Evolutionary conservation across 2,888 invertebrate genomes (phyloP), one percentile per base, ranked within the genome.

Genomic region (Scrobipalpa costella): DNA sequence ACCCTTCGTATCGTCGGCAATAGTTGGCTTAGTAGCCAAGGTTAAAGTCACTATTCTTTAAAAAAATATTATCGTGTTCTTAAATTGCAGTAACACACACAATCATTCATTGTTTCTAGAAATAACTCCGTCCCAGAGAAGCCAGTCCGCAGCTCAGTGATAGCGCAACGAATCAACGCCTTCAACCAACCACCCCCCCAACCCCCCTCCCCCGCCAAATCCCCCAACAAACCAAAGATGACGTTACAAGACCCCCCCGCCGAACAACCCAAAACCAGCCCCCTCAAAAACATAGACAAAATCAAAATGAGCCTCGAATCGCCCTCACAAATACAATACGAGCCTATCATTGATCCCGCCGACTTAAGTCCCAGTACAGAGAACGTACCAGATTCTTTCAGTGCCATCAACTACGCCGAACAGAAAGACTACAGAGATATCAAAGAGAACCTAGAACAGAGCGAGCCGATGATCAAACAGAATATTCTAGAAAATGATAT

Each of bases 141-240:
- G 69, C 95, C 95, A 6, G 91, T 93, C 34, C 92, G 95, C 55
- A 94, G 93, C 78, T 95, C 95, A 0, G 92, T 93, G 8, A 92
- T 94, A 74, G 93, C 94, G 13, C 94, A 94, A 75, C 91, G 93
- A 47, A 93, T 94, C 66, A 93, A 93, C 81, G 91, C 92, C 7
- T 92, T 94, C 80, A 83, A 85, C 2, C 85, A 80, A 63, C 73
- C 38, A 27, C 19, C 73, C 27, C 75, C 75, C 3, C 67, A 78
- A 0, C 71, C 78, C 0, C 74, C 72, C 5, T 77, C 80, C 0
- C 76, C 75, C 1, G 36, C 36, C 44, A 61, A 52, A 19, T 61
- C 61, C 0, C 61, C 61, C 27, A 55, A 5, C 34, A 55, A 81
- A 76, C 38, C 19, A 38, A 81, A 76, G 65, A 57, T 68, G 3